A percentile compares a stretch with the other conserved stretches of the same genome.
phyloP scores from a whole-genome alignment of 2,113 vertebrate species.

The Cephalopholis sonnerati region DNA sequence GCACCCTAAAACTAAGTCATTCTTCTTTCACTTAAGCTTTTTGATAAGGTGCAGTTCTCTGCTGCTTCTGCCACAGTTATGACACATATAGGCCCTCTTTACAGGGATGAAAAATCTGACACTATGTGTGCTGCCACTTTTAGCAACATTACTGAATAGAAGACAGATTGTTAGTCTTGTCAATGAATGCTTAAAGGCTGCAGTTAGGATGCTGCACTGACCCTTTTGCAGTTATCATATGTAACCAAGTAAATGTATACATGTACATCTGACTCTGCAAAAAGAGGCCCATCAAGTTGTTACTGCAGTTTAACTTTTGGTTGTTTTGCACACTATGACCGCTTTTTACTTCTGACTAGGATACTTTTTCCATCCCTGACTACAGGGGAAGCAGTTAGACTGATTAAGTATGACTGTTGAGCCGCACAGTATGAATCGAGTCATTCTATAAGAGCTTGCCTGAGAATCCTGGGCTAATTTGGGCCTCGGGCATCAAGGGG shows the following conservation, averaged over 20 bases:
- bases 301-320: neutral
- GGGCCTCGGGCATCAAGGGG: slow-evolving; percentile 29
- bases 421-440: slow-evolving; percentile 52
- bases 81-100: neutral
- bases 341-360: neutral
- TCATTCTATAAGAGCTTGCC: slow-evolving; percentile 39
- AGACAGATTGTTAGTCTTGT: neutral
- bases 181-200: neutral
- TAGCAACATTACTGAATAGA: neutral
- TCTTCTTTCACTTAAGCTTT: neutral
- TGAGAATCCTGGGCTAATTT: slow-evolving; percentile 48
- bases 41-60: neutral
- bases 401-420: slow-evolving; percentile 19
- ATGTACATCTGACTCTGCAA: neutral
- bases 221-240: neutral
- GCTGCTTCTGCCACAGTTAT: neutral
- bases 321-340: slow-evolving; percentile 22
- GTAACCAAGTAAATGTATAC: neutral
- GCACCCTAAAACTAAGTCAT: no score
- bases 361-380: neutral
- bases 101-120: neutral
- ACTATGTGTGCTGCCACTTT: no score
- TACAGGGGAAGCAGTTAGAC: slow-evolving; percentile 16
- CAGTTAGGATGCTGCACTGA: neutral
- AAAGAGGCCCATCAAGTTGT: neutral